Conservation (phyloP, 1,140 invertebrate species). For the Argopecten irradians region DNA sequence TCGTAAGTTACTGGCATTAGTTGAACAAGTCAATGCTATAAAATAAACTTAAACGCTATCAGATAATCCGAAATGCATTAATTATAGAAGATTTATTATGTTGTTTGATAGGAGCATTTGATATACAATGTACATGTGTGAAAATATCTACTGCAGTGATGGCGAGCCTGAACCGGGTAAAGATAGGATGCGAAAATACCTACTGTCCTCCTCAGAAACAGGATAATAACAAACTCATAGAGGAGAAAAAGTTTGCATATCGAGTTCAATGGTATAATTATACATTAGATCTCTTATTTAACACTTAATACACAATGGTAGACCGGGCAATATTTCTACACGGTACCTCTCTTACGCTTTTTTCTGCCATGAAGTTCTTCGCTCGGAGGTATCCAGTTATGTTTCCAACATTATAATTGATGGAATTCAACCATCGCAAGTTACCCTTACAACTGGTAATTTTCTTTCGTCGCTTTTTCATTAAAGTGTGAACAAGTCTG, state of each 20-base stretch:
- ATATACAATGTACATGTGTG: too few relatives aligned
- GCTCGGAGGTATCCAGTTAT: background rate
- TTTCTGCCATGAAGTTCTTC: background rate
- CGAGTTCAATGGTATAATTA: background rate
- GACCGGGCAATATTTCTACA: background rate
- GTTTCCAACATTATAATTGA: background rate
- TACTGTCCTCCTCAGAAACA: background rate
- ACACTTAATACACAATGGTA: background rate
- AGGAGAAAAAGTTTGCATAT: background rate
- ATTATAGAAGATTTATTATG: background rate
- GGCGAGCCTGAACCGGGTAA: background rate
- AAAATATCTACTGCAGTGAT: background rate
- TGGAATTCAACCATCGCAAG: constrained; percentile 15
- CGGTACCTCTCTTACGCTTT: background rate
- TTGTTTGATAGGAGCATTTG: background rate
- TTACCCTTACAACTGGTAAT: constrained; percentile 35
- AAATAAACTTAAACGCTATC: background rate
- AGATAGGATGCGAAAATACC: background rate
- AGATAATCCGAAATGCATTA: background rate
- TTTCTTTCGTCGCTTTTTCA: constrained; percentile 43
- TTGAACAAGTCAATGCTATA: background rate
- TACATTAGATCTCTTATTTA: background rate
- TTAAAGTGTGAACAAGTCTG: constrained; percentile 33
- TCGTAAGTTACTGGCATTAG: background rate
- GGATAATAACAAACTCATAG: background rate